Percentiles rank a stretch among this genome's conserved stretches.
These are phyloP conservation scores for Periphyllus acericola DNA, from an alignment of 2,888 invertebrate species.

Conservation along the genomic window DNA sequence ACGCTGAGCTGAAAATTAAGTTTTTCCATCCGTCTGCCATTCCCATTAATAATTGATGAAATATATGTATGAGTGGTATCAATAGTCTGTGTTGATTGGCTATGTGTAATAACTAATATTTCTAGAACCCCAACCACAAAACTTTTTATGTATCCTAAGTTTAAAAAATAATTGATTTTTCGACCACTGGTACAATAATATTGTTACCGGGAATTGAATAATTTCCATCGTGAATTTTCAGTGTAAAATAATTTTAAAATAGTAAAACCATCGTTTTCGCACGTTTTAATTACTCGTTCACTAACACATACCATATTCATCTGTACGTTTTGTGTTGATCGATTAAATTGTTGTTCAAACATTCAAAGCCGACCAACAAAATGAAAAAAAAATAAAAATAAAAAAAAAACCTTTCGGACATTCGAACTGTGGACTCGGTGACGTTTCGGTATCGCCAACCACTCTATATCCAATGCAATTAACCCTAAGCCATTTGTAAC, in stretches of 20 bases:
- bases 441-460: slow-evolving; percentile 19
- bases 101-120: no score
- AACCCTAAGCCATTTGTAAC: slow-evolving; percentile 38
- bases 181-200: no score
- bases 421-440: not conserved
- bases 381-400: not conserved
- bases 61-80: no score
- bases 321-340: not conserved
- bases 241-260: not conserved
- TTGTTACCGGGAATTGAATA: not conserved
- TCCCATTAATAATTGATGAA: no score
- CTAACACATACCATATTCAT: not conserved
- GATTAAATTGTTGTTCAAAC: not conserved
- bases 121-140: no score
- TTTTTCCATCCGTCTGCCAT: no score
- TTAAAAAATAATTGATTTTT: no score
- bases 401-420: not conserved
- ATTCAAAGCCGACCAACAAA: not conserved
- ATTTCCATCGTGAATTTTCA: not conserved
- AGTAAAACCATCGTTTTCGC: not conserved
- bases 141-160: no score
- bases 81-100: no score
- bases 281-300: not conserved
- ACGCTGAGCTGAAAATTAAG: no score
- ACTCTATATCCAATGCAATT: slow-evolving; percentile 36